Evolutionary conservation across 2,797 vertebrate species (phyloP).

Genomic region (Cetoscarus ocellatus): DNA sequence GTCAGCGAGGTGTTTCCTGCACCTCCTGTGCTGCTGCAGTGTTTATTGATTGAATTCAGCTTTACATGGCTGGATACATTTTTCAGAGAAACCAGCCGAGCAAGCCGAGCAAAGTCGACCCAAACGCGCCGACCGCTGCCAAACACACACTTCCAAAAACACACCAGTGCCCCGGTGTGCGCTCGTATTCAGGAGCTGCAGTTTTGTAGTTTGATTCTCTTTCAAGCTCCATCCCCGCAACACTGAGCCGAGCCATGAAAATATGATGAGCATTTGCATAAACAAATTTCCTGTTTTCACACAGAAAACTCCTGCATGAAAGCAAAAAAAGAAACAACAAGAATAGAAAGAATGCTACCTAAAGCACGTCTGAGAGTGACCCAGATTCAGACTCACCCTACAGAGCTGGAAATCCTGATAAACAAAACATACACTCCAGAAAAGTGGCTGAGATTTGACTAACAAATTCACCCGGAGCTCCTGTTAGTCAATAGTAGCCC

Average conservation of each 20-base stretch:
- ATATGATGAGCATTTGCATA: slow-evolving; percentile 54
- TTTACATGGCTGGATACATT: neutral
- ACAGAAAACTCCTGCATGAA: slow-evolving; percentile 12
- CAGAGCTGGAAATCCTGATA: slow-evolving; percentile 14
- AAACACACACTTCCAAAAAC: neutral
- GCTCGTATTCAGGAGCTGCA: slow-evolving; percentile 6
- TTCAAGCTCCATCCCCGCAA: slow-evolving; percentile 17
- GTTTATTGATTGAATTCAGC: slow-evolving; percentile 18
- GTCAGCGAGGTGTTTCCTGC: neutral
- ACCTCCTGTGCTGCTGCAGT: neutral
- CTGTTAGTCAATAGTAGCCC: neutral
- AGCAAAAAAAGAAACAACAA: slow-evolving; percentile 28
- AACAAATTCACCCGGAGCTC: neutral
- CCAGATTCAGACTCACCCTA: slow-evolving; percentile 41
- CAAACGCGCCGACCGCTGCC: neutral
- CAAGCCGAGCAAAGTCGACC: slow-evolving; percentile 16
- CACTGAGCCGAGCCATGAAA: slow-evolving; percentile 38
- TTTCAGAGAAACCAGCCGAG: neutral
- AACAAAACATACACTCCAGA: slow-evolving; percentile 6
- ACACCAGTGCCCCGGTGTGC: slow-evolving; percentile 8
- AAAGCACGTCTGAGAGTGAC: slow-evolving; percentile 29
- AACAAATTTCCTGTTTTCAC: slow-evolving; percentile 51
- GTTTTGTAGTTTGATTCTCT: slow-evolving; percentile 23
- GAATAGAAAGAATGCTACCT: slow-evolving; percentile 30
- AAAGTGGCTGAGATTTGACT: slow-evolving; percentile 1